These are phyloP conservation scores for Adrianichthys oophorus DNA, from an alignment of 2,797 vertebrate species.

Conservation along the genomic window DNA sequence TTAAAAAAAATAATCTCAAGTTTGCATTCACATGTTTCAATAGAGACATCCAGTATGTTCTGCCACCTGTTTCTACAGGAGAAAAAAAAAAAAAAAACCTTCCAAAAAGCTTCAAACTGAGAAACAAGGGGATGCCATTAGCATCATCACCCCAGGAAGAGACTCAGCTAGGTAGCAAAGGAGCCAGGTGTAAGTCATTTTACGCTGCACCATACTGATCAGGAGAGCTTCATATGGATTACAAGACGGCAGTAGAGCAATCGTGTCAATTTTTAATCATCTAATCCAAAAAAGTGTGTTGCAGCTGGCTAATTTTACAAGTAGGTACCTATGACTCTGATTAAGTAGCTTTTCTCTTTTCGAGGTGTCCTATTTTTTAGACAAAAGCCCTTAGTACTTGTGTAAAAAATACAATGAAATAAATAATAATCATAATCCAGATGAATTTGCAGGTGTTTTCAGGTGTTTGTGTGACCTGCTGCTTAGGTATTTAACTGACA, in stretches of 20 bases:
- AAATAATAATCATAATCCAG: no score
- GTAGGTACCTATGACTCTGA: constrained; percentile 2
- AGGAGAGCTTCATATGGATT: constrained; percentile 7
- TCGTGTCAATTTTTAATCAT: constrained; percentile 7
- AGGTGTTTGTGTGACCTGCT: constrained; percentile 18
- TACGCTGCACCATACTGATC: constrained; percentile 4
- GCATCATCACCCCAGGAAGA: constrained; percentile 29
- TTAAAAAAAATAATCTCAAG: neutral
- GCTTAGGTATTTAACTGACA: constrained; percentile 25
- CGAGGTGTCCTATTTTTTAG: no score
- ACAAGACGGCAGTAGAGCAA: neutral
- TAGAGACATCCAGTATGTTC: constrained; percentile 13
- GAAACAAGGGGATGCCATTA: constrained; percentile 20
- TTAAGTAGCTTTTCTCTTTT: constrained; percentile 11
- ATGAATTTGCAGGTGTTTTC: constrained; percentile 7
- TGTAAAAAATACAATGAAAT: no score
- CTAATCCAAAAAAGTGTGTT: constrained; percentile 11
- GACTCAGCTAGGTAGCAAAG: constrained; percentile 14
- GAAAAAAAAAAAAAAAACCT: neutral
- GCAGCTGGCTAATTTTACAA: constrained; percentile 11
- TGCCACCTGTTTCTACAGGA: constrained; percentile 40
- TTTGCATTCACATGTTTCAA: neutral
- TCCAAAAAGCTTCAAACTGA: constrained; percentile 11
- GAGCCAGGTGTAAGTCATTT: constrained; percentile 33
- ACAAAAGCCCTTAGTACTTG: no score